phyloP scores from a whole-genome alignment of 2,888 invertebrate species.

The Venusia cambrica region DNA sequence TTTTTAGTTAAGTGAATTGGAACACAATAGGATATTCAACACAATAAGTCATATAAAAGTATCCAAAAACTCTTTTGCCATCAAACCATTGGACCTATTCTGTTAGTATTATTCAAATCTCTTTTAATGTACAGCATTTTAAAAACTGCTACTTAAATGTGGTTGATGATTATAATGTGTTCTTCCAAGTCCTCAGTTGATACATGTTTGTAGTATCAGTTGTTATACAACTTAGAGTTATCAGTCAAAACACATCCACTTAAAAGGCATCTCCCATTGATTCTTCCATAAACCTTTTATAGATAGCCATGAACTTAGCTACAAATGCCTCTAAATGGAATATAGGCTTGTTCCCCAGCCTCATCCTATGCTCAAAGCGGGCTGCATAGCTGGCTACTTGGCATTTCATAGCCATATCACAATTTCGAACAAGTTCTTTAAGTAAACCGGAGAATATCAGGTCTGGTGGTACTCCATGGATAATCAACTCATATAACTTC shows the following conservation, averaged over 20 bases:
- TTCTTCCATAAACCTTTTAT: constrained; percentile 92
- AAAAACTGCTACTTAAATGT: no score
- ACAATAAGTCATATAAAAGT: no score
- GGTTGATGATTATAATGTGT: no score
- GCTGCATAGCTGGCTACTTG: constrained; percentile 93
- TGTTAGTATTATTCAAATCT: no score
- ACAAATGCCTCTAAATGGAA: constrained; percentile 99
- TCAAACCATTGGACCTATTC: no score
- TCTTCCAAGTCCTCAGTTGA: no score
- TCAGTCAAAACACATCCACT: constrained; percentile 14
- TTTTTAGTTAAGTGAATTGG: no score
- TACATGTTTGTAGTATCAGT: no score
- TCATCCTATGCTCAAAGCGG: constrained; percentile 94
- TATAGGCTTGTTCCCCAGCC: constrained; percentile 95
- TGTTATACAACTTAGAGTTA: no score
- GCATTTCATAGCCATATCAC: constrained; percentile 93
- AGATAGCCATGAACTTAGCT: constrained; percentile 97
- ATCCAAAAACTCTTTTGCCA: no score
- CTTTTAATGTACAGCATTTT: no score
- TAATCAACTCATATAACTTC: constrained; percentile 94
- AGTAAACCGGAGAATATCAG: constrained; percentile 94
- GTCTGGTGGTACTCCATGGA: constrained; percentile 96
- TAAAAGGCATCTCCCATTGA: constrained; percentile 81
- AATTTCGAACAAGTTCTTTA: constrained; percentile 91
- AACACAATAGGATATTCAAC: no score